Evolutionary conservation across 2,797 vertebrate species (phyloP), one percentile per base, ranked within the genome.

Genomic region (Remorina albescens): DNA sequence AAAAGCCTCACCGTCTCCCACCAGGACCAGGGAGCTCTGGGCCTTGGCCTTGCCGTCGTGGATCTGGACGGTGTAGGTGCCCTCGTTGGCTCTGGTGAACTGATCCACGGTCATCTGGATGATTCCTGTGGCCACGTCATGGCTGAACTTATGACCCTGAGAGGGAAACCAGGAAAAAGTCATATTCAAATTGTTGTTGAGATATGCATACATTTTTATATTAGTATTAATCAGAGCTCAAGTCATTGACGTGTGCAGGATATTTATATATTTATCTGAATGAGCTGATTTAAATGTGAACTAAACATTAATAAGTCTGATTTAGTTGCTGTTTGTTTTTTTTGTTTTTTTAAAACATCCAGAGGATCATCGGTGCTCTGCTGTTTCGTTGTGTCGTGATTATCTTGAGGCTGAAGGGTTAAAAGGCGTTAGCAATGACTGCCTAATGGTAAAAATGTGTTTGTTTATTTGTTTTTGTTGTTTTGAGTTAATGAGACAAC

Each of bases 41-140:
- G 90, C 95, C 74, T 97, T 99, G 83, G 98, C 98, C 66, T 96
- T 98, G 55, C 97, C 98, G 15, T 99, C 98, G 1, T 96, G 92
- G 80, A 99, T 93, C 91, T 99, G 98, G 46, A 98, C 91, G 0
- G 98, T 99, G 88, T 99, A 99, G 8, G 98, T 99, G 10, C 98
- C 98, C 92, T 99, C 98, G 26, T 95, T 96, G 83, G 96, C 95
- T 70, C 92, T 92, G 66, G 96, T 97, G 91, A 99, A 99, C 18
- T 82, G 88, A 13, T 99, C 98, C 95, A 99, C 94, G 0, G 95
- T 93, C 97, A 99, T 99, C 95, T 99, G 96, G 85, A 99, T 96
- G 42, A 96, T 50, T 42, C 98, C 97, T 2, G 95, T 92, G 2
- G 95, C 72, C 84, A 86, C 95, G 44, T 98, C 95, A 34, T 97